Conservation (phyloP, 2,888 invertebrate genomes). For the Lamellibrachia columna region DNA sequence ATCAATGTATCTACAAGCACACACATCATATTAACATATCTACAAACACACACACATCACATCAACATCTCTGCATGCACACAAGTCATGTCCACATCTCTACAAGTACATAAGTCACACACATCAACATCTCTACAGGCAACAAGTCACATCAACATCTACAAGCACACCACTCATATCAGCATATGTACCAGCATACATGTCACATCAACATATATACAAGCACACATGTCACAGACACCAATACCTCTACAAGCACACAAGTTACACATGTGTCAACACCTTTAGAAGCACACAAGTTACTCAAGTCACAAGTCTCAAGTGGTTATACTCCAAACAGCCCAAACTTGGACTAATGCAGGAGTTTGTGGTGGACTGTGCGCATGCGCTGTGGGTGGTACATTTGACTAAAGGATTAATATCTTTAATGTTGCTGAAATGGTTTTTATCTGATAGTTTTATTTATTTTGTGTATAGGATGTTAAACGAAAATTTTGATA, state of each 20-base stretch:
- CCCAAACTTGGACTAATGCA: too few species aligned
- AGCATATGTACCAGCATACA: neutral
- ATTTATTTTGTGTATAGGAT: too few species aligned
- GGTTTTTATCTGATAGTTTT: too few species aligned
- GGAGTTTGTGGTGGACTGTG: too few species aligned
- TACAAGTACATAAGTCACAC: neutral
- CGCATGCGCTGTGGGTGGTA: too few species aligned
- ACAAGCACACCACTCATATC: neutral
- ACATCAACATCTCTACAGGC: slow-evolving; percentile 7
- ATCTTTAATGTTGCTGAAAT: too few species aligned
- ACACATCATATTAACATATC: neutral
- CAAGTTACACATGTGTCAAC: neutral
- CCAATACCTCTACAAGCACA: neutral
- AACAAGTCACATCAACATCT: slow-evolving; percentile 14
- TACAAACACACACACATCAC: neutral
- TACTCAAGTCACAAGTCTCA: neutral
- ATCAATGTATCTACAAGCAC: neutral
- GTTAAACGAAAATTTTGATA: too few species aligned
- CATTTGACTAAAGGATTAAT: too few species aligned
- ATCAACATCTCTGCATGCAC: slow-evolving; percentile 13
- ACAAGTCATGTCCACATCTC: slow-evolving; percentile 7
- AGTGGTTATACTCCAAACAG: too few species aligned
- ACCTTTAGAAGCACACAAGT: slow-evolving; percentile 7
- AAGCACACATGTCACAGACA: neutral
- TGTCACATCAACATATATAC: neutral